Percentiles rank a stretch among this genome's conserved stretches.
phyloP scores from a whole-genome alignment of 2,888 invertebrate genomes.

The Drosophila pseudotakahashii region DNA sequence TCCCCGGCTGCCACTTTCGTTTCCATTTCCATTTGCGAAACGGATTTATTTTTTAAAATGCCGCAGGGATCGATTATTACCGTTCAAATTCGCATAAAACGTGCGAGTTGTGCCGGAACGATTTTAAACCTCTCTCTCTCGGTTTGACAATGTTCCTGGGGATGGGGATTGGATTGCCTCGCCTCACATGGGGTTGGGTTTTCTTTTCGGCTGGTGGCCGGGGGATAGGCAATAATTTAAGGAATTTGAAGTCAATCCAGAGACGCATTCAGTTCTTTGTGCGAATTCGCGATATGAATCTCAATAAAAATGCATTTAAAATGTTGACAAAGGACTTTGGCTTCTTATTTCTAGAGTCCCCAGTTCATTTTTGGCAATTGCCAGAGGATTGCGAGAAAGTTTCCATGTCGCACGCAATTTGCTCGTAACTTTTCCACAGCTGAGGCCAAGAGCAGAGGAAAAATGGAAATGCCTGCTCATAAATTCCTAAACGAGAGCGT shows the following conservation, averaged over 20 bases:
- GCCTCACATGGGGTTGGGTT: slow-evolving; percentile 24
- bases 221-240: slow-evolving; percentile 78
- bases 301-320: slow-evolving; percentile 83
- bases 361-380: slow-evolving; percentile 29
- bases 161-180: slow-evolving; percentile 13
- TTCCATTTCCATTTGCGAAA: slow-evolving; percentile 78
- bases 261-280: slow-evolving; percentile 68
- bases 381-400: slow-evolving; percentile 45
- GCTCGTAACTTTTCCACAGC: slow-evolving; percentile 69
- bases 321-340: slow-evolving; percentile 81
- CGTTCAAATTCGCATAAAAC: slow-evolving; percentile 85
- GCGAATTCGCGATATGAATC: slow-evolving; percentile 79
- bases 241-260: slow-evolving; percentile 82
- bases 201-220: slow-evolving; percentile 1
- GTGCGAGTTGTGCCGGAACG: slow-evolving; percentile 81
- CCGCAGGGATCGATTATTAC: slow-evolving; percentile 85
- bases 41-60: slow-evolving; percentile 85
- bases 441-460: slow-evolving; percentile 53
- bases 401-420: slow-evolving; percentile 67
- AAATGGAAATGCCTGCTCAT: slow-evolving; percentile 42
- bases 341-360: slow-evolving; percentile 18
- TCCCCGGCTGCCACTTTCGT: slow-evolving; percentile 29
- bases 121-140: slow-evolving; percentile 78
- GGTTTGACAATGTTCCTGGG: slow-evolving; percentile 18
- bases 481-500: slow-evolving; percentile 44